Conservation (phyloP, 37 sponge, comb jelly and placozoan genomes). For the Crambe crambe region DNA sequence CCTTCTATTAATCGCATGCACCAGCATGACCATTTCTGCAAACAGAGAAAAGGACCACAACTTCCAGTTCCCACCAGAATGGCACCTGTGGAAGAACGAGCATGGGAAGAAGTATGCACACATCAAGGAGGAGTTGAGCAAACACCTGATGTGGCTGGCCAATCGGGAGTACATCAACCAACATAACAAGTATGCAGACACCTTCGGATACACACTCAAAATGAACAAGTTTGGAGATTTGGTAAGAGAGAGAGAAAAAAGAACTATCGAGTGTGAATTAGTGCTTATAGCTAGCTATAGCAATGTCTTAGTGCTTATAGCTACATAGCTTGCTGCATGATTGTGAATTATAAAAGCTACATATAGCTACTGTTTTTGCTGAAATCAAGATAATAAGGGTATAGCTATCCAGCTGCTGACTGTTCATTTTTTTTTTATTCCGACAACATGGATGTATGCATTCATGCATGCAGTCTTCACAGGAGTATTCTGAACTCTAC, state of each 20-base stretch:
- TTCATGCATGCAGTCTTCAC: conserved; percentile 19
- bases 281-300: no score
- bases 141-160: conserved; percentile 39
- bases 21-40: no score
- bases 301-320: no score
- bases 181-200: conserved; percentile 39
- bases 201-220: conserved; percentile 37
- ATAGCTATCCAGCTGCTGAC: no score
- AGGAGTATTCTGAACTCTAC: conserved; percentile 33
- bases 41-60: background rate
- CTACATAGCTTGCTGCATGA: no score
- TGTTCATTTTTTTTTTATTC: background rate
- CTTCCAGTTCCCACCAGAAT: conserved; percentile 37
- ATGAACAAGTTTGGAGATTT: conserved; percentile 68
- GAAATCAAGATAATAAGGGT: no score
- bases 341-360: no score
- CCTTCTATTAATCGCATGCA: no score
- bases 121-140: conserved; percentile 31
- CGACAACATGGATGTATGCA: no score
- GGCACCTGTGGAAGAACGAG: conserved; percentile 42
- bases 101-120: conserved; percentile 27
- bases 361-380: no score
- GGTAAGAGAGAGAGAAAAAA: conserved; percentile 44
- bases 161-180: conserved; percentile 50
- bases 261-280: no score